Conservation (phyloP, 92 coral and sea anemone genomes). For the Heliopora coerulea region DNA sequence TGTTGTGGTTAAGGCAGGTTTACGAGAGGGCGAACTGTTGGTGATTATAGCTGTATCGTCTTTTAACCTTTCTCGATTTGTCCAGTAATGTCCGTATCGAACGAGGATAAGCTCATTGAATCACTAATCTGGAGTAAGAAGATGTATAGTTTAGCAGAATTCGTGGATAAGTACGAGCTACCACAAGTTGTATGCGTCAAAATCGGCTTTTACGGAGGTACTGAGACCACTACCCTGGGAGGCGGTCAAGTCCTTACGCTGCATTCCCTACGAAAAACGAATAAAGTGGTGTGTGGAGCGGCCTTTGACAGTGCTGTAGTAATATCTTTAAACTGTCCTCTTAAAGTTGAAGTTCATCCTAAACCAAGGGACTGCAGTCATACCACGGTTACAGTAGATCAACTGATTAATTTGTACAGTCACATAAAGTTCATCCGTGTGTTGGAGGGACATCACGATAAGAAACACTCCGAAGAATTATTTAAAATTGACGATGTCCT, state of each 20-base stretch:
- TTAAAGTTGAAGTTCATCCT: constrained; percentile 58
- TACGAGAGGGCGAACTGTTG: no score
- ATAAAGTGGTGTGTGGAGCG: background rate
- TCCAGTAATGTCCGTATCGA: background rate
- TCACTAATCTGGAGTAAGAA: background rate
- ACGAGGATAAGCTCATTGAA: background rate
- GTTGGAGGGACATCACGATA: background rate
- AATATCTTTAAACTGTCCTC: background rate
- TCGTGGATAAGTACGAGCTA: background rate
- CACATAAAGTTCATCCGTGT: background rate
- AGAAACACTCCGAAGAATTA: no score
- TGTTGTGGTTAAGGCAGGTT: no score
- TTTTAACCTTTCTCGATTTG: no score
- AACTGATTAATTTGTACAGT: background rate
- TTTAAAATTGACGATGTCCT: background rate
- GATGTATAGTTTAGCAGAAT: background rate
- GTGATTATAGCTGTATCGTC: no score
- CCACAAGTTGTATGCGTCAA: background rate
- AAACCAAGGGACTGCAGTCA: background rate
- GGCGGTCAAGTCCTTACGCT: background rate
- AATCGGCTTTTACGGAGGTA: background rate
- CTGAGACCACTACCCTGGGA: background rate
- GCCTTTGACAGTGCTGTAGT: background rate
- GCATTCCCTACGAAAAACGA: background rate
- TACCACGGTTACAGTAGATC: background rate